These are phyloP conservation scores for Volucella zonaria DNA, from an alignment of 2,888 invertebrate genomes.

Conservation along the genomic window DNA sequence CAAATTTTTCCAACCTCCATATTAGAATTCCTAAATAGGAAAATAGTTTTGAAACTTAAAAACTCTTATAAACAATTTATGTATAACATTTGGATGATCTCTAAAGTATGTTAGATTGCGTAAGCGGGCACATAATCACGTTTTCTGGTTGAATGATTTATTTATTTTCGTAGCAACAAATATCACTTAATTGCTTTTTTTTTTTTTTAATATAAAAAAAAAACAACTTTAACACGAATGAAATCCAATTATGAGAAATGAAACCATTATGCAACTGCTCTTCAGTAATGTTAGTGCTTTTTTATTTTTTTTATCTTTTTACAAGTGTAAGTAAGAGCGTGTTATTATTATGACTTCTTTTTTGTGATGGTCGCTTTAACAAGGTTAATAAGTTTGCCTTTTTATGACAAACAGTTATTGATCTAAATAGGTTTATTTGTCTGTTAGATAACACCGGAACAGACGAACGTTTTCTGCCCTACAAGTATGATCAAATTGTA, in stretches of 20 bases:
- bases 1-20: too few relatives aligned
- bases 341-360: constrained; percentile 55
- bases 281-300: constrained; percentile 29
- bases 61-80: neutral
- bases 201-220: neutral
- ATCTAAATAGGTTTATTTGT: constrained; percentile 48
- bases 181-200: constrained; percentile 44
- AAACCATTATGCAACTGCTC: constrained; percentile 57
- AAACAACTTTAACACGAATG: constrained; percentile 36
- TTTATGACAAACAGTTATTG: constrained; percentile 55
- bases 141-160: constrained; percentile 39
- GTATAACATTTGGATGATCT: constrained; percentile 6
- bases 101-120: constrained; percentile 14
- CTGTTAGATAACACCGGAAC: constrained; percentile 20
- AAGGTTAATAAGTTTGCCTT: constrained; percentile 55
- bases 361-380: constrained; percentile 49
- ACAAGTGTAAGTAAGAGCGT: constrained; percentile 35
- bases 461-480: too few relatives aligned
- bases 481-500: too few relatives aligned
- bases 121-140: constrained; percentile 36
- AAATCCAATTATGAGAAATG: constrained; percentile 56
- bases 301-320: neutral
- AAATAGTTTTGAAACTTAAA: too few relatives aligned
- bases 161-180: constrained; percentile 41
- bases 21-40: too few relatives aligned